Evolutionary conservation across 2,113 vertebrate species (phyloP), one percentile per base, ranked within the genome.

Genomic region (Gorsachius goisagi): DNA sequence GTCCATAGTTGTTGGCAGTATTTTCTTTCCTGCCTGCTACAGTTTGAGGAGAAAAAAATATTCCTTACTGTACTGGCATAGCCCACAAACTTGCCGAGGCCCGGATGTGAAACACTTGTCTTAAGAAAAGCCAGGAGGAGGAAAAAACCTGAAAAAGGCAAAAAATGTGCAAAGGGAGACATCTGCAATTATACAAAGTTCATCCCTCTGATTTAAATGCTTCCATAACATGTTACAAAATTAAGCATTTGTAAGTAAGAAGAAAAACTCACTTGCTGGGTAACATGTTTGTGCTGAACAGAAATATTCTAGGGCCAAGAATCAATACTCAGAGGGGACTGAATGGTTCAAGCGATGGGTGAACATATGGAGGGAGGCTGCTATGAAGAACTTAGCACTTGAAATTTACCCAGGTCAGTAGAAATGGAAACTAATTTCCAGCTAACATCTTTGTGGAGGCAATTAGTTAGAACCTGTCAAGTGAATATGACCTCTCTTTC

Each of bases 21-120:
- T 95, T 96, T 96, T 80, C 44, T 95, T 95, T 92, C 64, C 50
- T 93, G 35, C 56, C 33, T 89, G 60, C n/a, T 85, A 45, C 22
- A 62, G 44, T 80, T 90, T 3, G 9, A 94, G 32, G 52, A 67
- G 22, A 26, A 52, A 69, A 69, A 66, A 93, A 49, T 33, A 33
- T 71, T 95, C 73, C 53, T 96, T 72, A 53, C 16, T 74, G 30
- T 89, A 72, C 63, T 39, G 50, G 44, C 44, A 88, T 7, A 88
- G 35, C 64, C 37, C 58, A 90, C 39, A 92, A 39, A 63, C 28
- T 88, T 92, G 19, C 24, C 3, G 5, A 89, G 26, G 11, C 7
- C 24, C 49, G 79, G 74, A 79, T 62, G 69, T 79, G 60, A 89
- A 89, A 75, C 15, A 24, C 20, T 63, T 69, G 30, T 89, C 45